A percentile compares a stretch with the other conserved stretches of the same genome.
Conservation (phyloP, 1,140 invertebrate genomes). For the Saxidomus purpurata region DNA sequence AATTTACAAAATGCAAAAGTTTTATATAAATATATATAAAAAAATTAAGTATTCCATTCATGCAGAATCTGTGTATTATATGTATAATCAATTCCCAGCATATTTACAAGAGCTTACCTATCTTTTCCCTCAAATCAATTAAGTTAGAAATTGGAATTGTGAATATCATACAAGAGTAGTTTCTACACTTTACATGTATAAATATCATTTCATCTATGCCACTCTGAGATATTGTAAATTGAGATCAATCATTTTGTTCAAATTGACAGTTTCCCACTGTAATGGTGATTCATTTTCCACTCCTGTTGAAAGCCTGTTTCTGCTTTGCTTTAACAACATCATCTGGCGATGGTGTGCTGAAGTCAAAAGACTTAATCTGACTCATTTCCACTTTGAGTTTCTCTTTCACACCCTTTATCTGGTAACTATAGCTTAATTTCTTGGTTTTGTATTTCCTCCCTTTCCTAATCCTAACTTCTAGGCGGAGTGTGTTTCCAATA, state of each 20-base stretch:
- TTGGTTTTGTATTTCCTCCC: constrained; percentile 45
- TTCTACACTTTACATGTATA: too few relatives aligned
- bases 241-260: neutral
- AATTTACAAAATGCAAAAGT: too few relatives aligned
- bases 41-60: too few relatives aligned
- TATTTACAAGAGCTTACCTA: too few relatives aligned
- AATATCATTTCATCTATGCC: too few relatives aligned
- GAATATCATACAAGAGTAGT: too few relatives aligned
- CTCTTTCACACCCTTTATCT: constrained; percentile 62
- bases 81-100: too few relatives aligned
- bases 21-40: too few relatives aligned
- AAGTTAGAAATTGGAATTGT: too few relatives aligned
- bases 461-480: neutral
- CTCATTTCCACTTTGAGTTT: constrained; percentile 29
- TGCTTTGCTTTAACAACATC: constrained; percentile 86
- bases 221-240: neutral
- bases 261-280: neutral
- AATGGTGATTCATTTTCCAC: constrained; percentile 17
- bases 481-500: constrained; percentile 36
- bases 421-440: constrained; percentile 72
- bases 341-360: constrained; percentile 89
- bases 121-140: too few relatives aligned
- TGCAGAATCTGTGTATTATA: too few relatives aligned
- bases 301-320: constrained; percentile 77
- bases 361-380: constrained; percentile 86